Evolutionary conservation across 2,888 invertebrate genomes (phyloP), one percentile per base, ranked within the genome.

Genomic region (Idaea biselata): DNA sequence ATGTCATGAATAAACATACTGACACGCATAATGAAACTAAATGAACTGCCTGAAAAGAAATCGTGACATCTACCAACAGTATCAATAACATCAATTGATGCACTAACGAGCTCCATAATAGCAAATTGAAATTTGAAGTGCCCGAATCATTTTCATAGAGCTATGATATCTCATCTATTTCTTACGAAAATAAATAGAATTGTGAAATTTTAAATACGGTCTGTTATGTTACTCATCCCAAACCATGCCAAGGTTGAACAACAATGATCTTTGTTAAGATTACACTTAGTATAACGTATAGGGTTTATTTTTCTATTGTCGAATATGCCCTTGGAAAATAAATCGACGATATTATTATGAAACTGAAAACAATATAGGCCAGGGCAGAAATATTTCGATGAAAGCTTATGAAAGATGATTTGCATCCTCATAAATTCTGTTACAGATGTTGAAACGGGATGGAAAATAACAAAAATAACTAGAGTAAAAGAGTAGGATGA

Each of bases 231-330:
- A 75, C 67, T 67, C 70, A 61, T 65, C 71, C 65, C 63, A 68
- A 83, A 82, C 75, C 76, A 71, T 85, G 84, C 81, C 90, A 90
- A 89, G 90, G 89, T 73, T 83, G 69, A 73, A 73, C 73, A 82
- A 86, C 84, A 88, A 87, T 86, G 80, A 81, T 76, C 79, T 81
- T 79, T 82, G 83, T 87, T 84, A 80, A 76, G 76, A 79, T 77
- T 83, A 81, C 81, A 83, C 80, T 84, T 81, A 71, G 75, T 71
- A 80, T 76, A 65, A 73, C 68, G 69, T 66, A 73, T 76, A 67
- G 69, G 68, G 44, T 66, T 65, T 57, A 70, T 58, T 66, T 63
- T 64, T 61, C 18, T 61, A 64, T 59, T 68, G 60, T 66, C 64
- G 61, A 58, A 68, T 60, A 65, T 70, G 70, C 68, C 73, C 71